Base-by-base conservation (phyloP, 1,140 invertebrate species). In the Ephestia elutella region DNA sequence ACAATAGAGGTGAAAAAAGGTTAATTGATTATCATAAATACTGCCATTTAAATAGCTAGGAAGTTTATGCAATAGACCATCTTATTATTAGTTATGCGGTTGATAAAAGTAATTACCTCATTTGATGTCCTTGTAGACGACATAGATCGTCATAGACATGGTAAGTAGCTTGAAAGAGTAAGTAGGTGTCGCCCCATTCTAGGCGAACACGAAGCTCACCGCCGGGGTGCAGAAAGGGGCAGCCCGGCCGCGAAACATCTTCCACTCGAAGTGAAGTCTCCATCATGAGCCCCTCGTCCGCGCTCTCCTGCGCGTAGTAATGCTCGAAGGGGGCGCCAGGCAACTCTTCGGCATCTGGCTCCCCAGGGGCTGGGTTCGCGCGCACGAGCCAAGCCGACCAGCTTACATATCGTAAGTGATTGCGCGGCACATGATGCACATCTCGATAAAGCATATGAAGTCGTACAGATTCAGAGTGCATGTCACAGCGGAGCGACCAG, bases 121-220 rank as follows among this genome's bases (percentile, higher is more conserved):
- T 96, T 83, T 97, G 95, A 75, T 95, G 94, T 80, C 95, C 95
- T 80, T 97, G 96, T 56, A 95, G 90, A 58, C 95, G 90, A 62
- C 92, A 93, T 19, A 96, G 93, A 80, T 96, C 95, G 82, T 97
- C 96, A 77, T 96, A 95, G 72, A 95, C 94, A 86, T 96, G 94
- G 80, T 96, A 97, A 50, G 94, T 95, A 49, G 95, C 94, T 78
- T 95, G 94, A 82, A 96, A 95, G 8, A 97, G 91, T 48, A 96
- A 89, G 67, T 96, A 94, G 35, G 94, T 95, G 75, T 96, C 95
- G 66, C 94, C 92, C 95, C 95, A 96, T 78, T 97, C 95, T 0
- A 97, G 91, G 65, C 96, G 93, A 9, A 96, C 92, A 10, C 93
- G 91, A 32, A 97, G 83, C 64, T 95, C 93, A 11, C 93, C 92